Evolutionary conservation across 2,797 vertebrate species (phyloP), one percentile per base, ranked within the genome.

Genomic region (Enteromius mattozi): DNA sequence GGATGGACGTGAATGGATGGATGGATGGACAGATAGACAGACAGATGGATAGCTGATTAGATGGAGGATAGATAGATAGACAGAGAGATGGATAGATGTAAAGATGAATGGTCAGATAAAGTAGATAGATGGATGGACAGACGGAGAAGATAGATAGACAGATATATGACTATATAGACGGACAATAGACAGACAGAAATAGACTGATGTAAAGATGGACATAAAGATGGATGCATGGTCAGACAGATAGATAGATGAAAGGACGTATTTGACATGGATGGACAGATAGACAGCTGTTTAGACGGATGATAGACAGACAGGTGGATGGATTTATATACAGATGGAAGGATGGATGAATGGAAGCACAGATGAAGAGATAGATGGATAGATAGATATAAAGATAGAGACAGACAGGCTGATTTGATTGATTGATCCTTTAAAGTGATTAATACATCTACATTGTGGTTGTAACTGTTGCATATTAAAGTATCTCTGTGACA

Each of bases 401-500:
- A 56, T 42, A 16, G 14, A 35, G n/a, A 37, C 12, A 45, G n/a
- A 27, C 4, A 45, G 42, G 12, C 40, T 71, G 40, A 47, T 24
- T 42, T 45, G 68, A 70, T 5, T 42, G 35, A 13, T 10, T 70
- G 37, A 42, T 71, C 12, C 69, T 71, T 40, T n/a, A 13, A 71
- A 27, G 21, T 47, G 27, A n/a, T 54, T 12, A 30, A 35, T n/a
- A 9, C 5, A 76, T 63, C n/a, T 45, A 30, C 8, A 30, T 61
- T 61, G 75, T 77, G 75, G 51, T 59, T 61, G 54, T 77, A 59
- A 42, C 19, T 61, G 77, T 30, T 79, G 13, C 13, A 9, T 76
- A 59, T 76, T 77, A 24, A 42, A 59, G 40, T 1, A 42, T 8
- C 21, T 77, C 14, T 77, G n/a, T 77, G 13, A 40, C 74, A n/a